Conservation (phyloP, 2,797 vertebrate species). For the Crenuchus spilurus region DNA sequence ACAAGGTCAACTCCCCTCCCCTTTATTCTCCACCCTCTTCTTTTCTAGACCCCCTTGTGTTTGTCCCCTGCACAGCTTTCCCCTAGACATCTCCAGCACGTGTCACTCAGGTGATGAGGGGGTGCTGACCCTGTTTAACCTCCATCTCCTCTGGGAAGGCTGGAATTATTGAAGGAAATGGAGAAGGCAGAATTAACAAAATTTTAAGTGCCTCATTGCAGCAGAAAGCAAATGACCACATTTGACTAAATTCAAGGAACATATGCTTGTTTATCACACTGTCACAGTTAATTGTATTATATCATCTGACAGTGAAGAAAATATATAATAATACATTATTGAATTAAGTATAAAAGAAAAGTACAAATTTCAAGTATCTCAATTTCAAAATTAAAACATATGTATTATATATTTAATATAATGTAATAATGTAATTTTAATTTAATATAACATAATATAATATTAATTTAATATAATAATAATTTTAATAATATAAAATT, state of each 20-base stretch:
- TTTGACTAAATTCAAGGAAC: not conserved
- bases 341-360: no score
- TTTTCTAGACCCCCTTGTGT: conserved; percentile 58
- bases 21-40: conserved; percentile 51
- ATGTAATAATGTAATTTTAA: no score
- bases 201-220: conserved; percentile 42
- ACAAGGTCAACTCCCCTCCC: conserved; percentile 74
- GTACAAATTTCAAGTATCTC: no score
- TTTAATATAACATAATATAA: no score
- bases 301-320: not conserved
- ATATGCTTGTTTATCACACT: not conserved
- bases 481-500: no score
- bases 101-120: conserved; percentile 42
- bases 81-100: conserved; percentile 52
- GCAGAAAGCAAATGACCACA: conserved; percentile 4
- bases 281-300: not conserved
- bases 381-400: no score
- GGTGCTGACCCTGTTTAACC: conserved; percentile 55
- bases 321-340: not conserved
- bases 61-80: conserved; percentile 60
- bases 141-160: conserved; percentile 40
- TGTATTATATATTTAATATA: no score
- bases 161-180: conserved; percentile 39
- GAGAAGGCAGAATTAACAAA: conserved; percentile 62
- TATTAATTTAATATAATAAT: no score